Evolutionary conservation across 2,888 invertebrate species (phyloP), one percentile per base, ranked within the genome.

Genomic region (Apoda limacodes): DNA sequence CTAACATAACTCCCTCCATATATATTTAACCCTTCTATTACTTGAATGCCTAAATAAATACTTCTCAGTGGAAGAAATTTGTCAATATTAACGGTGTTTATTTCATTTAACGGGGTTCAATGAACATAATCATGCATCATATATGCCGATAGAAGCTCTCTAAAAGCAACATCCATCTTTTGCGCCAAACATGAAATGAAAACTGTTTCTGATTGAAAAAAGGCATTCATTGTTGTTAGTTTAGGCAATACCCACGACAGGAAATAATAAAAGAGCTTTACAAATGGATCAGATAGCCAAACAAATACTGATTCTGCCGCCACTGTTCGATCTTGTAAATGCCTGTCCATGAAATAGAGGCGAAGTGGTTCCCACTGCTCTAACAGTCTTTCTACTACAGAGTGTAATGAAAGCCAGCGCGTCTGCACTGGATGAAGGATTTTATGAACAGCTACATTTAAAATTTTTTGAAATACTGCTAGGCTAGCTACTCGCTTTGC

Each of bases 361-460:
- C 26, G 26, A 26, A 13, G 25, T 3, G 12, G 13, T 6, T 13
- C 9, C 21, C 21, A 34, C 21, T 34, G 34, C 20, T 29, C 34
- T 7, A 34, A 13, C 9, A 34, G 20, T 15, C 34, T 15, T 2
- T 33, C 32, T n/a, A 33, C 32, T n/a, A 33, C 32, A 4, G 32
- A 22, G 9, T 23, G 14, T 7, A 33, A 24, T 20, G 32, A 33
- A 6, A 28, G 23, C 32, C 32, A 33, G 22, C 31, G 31, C 25
- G 30, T 30, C 25, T 30, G 32, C 6, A 22, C 13, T 22, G 26
- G 22, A 27, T 32, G 26, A 10, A 32, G 22, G 3, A 22, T 26
- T 32, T 32, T 27, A 4, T 25, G 13, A 11, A 25, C 25, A 10
- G 25, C 9, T 12, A 25, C 25, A 25, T 25, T 25, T 6, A 25